Base-by-base conservation (phyloP, 2,797 vertebrate species). In the Tympanoctomys barrerae region DNA sequence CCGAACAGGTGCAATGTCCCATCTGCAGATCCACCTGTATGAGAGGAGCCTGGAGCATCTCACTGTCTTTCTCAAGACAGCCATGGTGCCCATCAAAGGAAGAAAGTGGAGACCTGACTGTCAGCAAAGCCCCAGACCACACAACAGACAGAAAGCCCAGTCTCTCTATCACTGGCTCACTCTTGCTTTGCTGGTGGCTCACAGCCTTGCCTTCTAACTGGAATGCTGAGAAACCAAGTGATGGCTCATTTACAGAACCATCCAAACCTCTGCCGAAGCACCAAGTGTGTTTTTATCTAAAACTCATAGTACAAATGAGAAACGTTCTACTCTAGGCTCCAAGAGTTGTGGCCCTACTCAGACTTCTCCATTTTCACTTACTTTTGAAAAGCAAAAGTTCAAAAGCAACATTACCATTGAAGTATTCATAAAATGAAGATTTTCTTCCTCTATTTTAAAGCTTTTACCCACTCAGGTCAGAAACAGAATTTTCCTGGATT, bases 401-500 rank as follows among this genome's bases (percentile, higher is more conserved):
- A 36, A 73, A 85, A 52, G 52, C 91, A 89, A 54, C 66, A 78
- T 13, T 39, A 77, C 39, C 2, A 59, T 16, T 84, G 49, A 52
- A 83, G 46, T 7, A 39, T 1, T 11, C 19, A 39, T 0, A 61
- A 81, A 75, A 66, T 11, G 36, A 7, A 61, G 66, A 2, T 5
- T 36, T 31, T 12, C 57, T 21, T 9, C 19, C 0, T 33, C 21
- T 36, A 3, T 49, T 89, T 84, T 78, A 77, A 73, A 39, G 57
- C n/a, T 71, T 91, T 68, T 39, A 71, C n/a, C 28, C 70, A 94
- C 52, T 57, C 26, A 62, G 49, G 66, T 61, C 73, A 87, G 92
- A 94, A 94, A 89, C 14, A 24, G 59, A 78, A 77, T 57, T 77
- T 95, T 87, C 75, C 81, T 70, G 54, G 42, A 57, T 81, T 71